Evolutionary conservation across 2,797 vertebrate genomes (phyloP), one percentile per base, ranked within the genome.

Genomic region (Periophthalmus magnuspinnatus): DNA sequence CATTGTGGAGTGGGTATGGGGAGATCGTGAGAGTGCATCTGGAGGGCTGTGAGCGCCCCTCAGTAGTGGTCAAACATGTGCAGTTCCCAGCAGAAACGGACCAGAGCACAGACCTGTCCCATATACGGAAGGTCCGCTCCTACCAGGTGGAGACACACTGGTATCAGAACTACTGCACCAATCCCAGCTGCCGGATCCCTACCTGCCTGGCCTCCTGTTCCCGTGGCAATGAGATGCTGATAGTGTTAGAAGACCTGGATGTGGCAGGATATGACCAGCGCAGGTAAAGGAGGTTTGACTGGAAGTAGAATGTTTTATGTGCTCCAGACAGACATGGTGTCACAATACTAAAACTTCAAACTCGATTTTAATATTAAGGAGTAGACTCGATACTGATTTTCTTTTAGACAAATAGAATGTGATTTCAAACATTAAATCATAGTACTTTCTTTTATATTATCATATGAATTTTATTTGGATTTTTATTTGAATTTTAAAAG

Each of bases 101-200:
- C 72, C 78, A 83, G 83, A 86, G 89, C 84, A 88, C 92, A 0
- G 87, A 93, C 9, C 78, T 80, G 6, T 94, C 94, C 45, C 93
- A 94, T 82, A 65, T 22, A 5, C 91, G 94, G 0, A 94, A 94
- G 75, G 92, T 93, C 0, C 86, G 84, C 8, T 94, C 94, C 13
- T 94, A 94, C 71, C 91, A 94, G 68, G 91, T 94, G 80, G 94
- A 94, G 81, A 90, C 86, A 0, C 76, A 92, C 80, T 94, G 93
- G 93, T 94, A 94, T 84, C 89, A 89, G 84, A 93, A 93, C 78
- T 94, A 91, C 28, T 84, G 86, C 77, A 91, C 92, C 34, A 75
- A 72, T 22, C 81, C 60, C 6, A 69, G 36, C 64, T 93, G 93
- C 21, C 83, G 90, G 36, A 85, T 82, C 56, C 93, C 94, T 0